These are phyloP conservation scores for Meandrusa payeni DNA, from an alignment of 2,888 invertebrate genomes.

Conservation along the genomic window DNA sequence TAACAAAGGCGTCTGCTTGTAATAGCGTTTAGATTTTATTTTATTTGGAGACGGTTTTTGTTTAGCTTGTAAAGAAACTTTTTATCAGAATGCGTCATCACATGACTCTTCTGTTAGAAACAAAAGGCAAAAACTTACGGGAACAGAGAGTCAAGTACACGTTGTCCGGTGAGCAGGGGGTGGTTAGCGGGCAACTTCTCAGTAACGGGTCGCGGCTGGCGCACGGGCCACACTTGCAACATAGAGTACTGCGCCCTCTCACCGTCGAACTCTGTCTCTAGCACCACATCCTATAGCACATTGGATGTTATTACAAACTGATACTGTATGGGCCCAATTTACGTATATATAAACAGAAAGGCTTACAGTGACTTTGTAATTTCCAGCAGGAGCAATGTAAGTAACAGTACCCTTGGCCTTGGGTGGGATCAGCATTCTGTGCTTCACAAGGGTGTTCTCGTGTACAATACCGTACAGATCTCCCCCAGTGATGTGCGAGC, in stretches of 20 bases:
- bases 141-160: slow-evolving; percentile 98
- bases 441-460: slow-evolving; percentile 98
- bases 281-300: slow-evolving; percentile 90
- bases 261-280: slow-evolving; percentile 99
- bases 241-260: slow-evolving; percentile 95
- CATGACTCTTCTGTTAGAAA: too few species aligned
- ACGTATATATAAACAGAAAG: too few species aligned
- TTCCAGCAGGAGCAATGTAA: slow-evolving; percentile 95
- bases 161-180: slow-evolving; percentile 98
- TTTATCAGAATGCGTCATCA: too few species aligned
- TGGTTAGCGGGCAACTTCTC: slow-evolving; percentile 99
- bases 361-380: slow-evolving; percentile 95
- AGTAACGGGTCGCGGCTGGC: slow-evolving; percentile 96
- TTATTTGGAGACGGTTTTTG: too few species aligned
- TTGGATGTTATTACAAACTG: too few species aligned
- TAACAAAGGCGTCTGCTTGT: too few species aligned
- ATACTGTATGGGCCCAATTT: too few species aligned
- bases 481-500: slow-evolving; percentile 99
- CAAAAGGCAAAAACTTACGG: too few species aligned
- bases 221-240: slow-evolving; percentile 99
- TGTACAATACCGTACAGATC: slow-evolving; percentile 97
- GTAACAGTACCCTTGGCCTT: slow-evolving; percentile 97
- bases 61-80: too few species aligned
- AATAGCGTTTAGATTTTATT: too few species aligned
- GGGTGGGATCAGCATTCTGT: slow-evolving; percentile 97